Base-by-base conservation (phyloP, 2,888 invertebrate genomes). In the Cephonodes hylas region DNA sequence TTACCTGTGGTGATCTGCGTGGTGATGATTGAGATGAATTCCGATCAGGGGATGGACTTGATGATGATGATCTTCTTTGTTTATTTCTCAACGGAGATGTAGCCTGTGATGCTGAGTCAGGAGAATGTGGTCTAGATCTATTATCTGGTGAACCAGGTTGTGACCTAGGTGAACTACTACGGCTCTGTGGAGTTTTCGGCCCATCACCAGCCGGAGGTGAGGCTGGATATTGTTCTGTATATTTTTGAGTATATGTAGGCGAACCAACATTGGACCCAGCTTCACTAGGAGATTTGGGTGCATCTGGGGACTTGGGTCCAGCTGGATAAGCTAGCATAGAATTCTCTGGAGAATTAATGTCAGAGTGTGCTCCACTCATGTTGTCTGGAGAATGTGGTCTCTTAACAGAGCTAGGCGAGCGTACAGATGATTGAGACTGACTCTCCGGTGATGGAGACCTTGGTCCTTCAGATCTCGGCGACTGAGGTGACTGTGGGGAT, bases 341-440 rank as follows among this genome's bases (percentile, higher is more conserved):
- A 76, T 89, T 87, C 74, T 92, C 90, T 57, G 92, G 91, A 59
- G 92, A 91, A 79, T 91, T 91, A 48, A 92, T 89, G 62, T 91
- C 89, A 42, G 91, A 92, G 73, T 88, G 89, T 62, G 83, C 89
- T 60, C 84, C 86, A 75, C 88, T 90, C 70, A 91, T 74, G 78
- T 90, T 88, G 74, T 85, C 84, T 62, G 87, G 89, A 57, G 91
- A 88, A 8, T 66, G 72, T 48, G 83, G 83, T 44, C 64, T 72
- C 65, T 84, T 85, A 44, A 63, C 70, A 56, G 67, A 68, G 23
- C 75, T 66, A 42, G 75, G 69, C 34, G 80, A 82, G 48, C 67
- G 80, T 62, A 75, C 74, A 38, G 83, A 76, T 13, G 87, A 89
- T 59, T 78, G 82, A 15, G 88, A 83, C 13, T 66, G 72, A 62